Evolutionary conservation across 2,113 vertebrate species (phyloP), one percentile per base, ranked within the genome.

Genomic region (Mugil cephalus): DNA sequence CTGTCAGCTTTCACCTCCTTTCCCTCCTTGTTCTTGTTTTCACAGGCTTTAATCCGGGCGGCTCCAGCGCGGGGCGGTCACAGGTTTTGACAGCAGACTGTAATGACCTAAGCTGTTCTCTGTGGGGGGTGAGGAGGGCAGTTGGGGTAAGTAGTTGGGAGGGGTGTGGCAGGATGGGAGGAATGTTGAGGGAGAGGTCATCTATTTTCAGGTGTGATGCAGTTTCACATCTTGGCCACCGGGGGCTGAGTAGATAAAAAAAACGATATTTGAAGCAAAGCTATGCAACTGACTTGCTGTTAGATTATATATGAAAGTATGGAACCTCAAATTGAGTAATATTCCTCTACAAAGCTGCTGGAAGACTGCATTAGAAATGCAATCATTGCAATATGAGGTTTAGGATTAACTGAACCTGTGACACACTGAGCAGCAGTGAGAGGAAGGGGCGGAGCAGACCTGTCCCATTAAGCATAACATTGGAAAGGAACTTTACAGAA

Each of bases 41-140:
- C 87, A 89, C 91, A 88, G 88, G 74, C 86, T 83, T 87, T 93
- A 93, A 92, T 93, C 90, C 85, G 86, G 77, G 77, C 60, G 39
- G 87, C 88, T 92, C 82, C 82, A 38, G 88, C 56, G 74, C 86
- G 42, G 74, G 88, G 87, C 43, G 76, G 91, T 93, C 93, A 94
- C 91, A 93, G 90, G 90, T 92, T 94, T 93, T 91, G 91, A 92
- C 91, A 94, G 93, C 82, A 87, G 80, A 86, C 86, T 92, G 89
- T 92, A 94, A 93, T 92, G 90, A 94, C 91, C 93, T 93, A 93
- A 93, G 83, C 82, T 93, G 84, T 88, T 91, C 89, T 82, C 89
- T 50, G 85, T 58, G 43, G 89, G 90, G 84, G 86, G 73, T 6
- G 74, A 74, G 77, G 80, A 73, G 77, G 79, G 68, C 10, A 74